phyloP scores from a whole-genome alignment of 2,113 vertebrate genomes.

The Grus americana region DNA sequence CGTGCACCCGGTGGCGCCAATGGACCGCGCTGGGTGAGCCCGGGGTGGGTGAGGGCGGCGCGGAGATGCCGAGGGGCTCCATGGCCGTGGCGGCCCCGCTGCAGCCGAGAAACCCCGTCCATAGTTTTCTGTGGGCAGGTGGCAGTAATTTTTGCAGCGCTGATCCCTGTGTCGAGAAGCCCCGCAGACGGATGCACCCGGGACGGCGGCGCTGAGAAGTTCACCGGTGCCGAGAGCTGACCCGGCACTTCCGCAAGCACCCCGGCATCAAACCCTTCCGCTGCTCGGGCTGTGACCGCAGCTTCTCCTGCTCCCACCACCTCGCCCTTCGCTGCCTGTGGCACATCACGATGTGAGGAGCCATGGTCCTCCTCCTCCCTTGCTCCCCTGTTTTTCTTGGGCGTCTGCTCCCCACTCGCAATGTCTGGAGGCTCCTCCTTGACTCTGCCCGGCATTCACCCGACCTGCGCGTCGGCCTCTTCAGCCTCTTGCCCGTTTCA shows the following conservation, averaged over 20 bases:
- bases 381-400: too few relatives aligned
- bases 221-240: conserved; percentile 95
- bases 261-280: conserved; percentile 97
- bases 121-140: too few relatives aligned
- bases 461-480: neutral
- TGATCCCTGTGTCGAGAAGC: conserved; percentile 78
- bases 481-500: neutral
- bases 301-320: conserved; percentile 97
- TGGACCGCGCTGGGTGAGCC: neutral
- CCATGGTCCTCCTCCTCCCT: neutral
- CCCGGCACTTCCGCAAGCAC: conserved; percentile 96
- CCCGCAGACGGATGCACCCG: conserved; percentile 90
- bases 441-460: neutral
- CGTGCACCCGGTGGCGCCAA: neutral
- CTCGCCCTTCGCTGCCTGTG: conserved; percentile 93
- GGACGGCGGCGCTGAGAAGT: conserved; percentile 96
- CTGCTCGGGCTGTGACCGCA: conserved; percentile 94
- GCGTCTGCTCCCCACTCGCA: too few relatives aligned
- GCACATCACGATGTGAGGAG: conserved; percentile 93
- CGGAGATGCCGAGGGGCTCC: accelerated
- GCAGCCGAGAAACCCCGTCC: neutral
- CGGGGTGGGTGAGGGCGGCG: neutral
- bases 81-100: accelerated
- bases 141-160: too few relatives aligned
- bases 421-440: neutral